Evolutionary conservation across 2,888 invertebrate species (phyloP), one percentile per base, ranked within the genome.

Genomic region (Tachystola acroxantha): DNA sequence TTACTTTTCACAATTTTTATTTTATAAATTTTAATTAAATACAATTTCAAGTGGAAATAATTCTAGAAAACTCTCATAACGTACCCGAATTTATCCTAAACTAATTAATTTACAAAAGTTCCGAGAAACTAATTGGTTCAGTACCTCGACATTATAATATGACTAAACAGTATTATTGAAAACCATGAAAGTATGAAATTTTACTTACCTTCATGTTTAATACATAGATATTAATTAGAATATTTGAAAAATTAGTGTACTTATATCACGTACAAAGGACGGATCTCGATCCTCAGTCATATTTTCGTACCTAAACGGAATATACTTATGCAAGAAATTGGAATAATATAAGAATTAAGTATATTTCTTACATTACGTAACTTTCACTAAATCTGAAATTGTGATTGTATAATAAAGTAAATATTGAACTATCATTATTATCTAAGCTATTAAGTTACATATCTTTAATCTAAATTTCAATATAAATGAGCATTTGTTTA

Each of bases 21-120:
- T 82, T 65, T 57, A 50, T 58, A 71, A 71, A 60, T 62, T 75
- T 82, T 82, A 80, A 82, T 82, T 82, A 80, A 82, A 84, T 84
- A 85, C 76, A 84, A 64, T 24, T 73, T 67, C 60, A 59, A 70
- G 55, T 69, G 64, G 64, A 64, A 68, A 66, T 69, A 71, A 57
- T 57, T 65, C 66, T 64, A 54, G 48, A 54, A 57, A 62, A 60
- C 57, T 63, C 65, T 59, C 39, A 57, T 54, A 64, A 59, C 62
- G 48, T 62, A 65, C 57, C 48, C 49, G 36, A 50, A 51, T 49
- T 54, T 13, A 32, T 44, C 56, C 63, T 65, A 68, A 45, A 67
- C 54, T 61, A 58, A 65, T 73, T 63, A 69, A 62, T 71, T 67
- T 74, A 75, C 72, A 74, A 62, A 58, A 57, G 56, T 45, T 54